Evolutionary conservation across 2,888 invertebrate genomes (phyloP).

Genomic region (Tipula unca): DNA sequence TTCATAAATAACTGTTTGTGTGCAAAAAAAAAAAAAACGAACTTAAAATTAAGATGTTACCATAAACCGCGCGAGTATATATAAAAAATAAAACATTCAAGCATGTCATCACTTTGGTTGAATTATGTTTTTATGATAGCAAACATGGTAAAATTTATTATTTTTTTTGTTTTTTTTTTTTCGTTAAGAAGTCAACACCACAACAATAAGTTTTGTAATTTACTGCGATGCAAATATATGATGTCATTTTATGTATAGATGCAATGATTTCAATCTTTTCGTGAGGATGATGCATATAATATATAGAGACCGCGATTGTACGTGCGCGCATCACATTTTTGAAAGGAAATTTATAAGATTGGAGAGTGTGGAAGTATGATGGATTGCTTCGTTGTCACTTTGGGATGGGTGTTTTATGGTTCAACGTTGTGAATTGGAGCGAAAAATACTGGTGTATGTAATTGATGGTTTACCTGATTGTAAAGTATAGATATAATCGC

Average conservation of each 20-base stretch:
- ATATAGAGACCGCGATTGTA: neutral
- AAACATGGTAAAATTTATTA: neutral
- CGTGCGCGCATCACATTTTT: neutral
- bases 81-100: neutral
- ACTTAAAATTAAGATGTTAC: neutral
- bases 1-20: neutral
- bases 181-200: neutral
- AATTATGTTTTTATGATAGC: slow-evolving; percentile 3
- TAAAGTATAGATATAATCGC: no score
- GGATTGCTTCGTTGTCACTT: neutral
- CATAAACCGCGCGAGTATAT: neutral
- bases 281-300: neutral
- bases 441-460: neutral
- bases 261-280: neutral
- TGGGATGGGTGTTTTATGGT: neutral
- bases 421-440: neutral
- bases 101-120: neutral
- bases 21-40: neutral
- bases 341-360: neutral
- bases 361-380: neutral
- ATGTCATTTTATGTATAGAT: neutral
- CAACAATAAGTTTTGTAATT: neutral
- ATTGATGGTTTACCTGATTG: no score
- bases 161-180: neutral
- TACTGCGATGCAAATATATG: neutral